Percentiles rank a stretch among this genome's conserved stretches.
Evolutionary conservation across 2,888 invertebrate genomes (phyloP).

Genomic region (Nephrotoma appendiculata): DNA sequence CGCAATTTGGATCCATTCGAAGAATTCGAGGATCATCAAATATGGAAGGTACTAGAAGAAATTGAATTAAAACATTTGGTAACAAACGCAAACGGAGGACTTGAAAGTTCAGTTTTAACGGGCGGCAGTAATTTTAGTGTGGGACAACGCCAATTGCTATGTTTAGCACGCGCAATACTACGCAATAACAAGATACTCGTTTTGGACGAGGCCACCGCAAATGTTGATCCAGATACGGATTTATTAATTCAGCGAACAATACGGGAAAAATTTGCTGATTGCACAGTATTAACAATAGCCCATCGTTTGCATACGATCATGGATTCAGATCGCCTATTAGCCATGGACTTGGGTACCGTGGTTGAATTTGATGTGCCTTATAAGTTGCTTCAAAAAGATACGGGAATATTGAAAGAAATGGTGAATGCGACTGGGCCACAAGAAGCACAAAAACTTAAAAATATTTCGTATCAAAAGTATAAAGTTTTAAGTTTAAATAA

Average conservation of each 20-base stretch:
- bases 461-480: neutral
- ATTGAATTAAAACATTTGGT: conserved; percentile 46
- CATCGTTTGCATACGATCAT: conserved; percentile 81
- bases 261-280: conserved; percentile 52
- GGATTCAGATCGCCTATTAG: conserved; percentile 71
- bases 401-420: conserved; percentile 46
- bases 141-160: conserved; percentile 56
- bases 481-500: neutral
- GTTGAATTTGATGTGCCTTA: conserved; percentile 52
- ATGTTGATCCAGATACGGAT: conserved; percentile 52
- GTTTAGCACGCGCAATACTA: conserved; percentile 68
- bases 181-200: conserved; percentile 63
- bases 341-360: conserved; percentile 62
- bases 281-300: conserved; percentile 74
- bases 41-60: conserved; percentile 60
- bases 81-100: conserved; percentile 29
- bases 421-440: conserved; percentile 41
- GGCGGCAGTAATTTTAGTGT: conserved; percentile 46
- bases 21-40: conserved; percentile 47
- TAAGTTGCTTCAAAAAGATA: conserved; percentile 38
- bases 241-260: conserved; percentile 65
- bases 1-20: conserved; percentile 62
- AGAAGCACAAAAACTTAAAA: conserved; percentile 12
- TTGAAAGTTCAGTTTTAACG: conserved; percentile 39
- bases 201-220: conserved; percentile 50